Percentiles rank a stretch among this genome's conserved stretches.
These are phyloP conservation scores for Ursus arctos DNA, from an alignment of 2,113 vertebrate species.

Conservation along the genomic window DNA sequence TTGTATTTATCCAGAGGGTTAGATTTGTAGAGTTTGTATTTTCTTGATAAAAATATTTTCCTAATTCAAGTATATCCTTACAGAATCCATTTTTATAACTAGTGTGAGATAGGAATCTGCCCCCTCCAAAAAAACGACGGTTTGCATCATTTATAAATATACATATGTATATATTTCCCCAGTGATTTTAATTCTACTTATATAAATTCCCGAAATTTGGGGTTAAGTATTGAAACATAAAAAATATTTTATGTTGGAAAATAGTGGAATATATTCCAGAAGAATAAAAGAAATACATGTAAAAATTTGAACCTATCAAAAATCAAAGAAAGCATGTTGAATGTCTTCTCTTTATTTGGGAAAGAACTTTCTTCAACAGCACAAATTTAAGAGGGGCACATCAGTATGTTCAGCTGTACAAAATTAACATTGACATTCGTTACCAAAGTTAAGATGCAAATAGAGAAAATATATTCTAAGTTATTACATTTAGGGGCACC, in stretches of 20 bases:
- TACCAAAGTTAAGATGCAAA: not conserved
- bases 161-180: not conserved
- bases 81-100: constrained; percentile 46
- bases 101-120: not conserved
- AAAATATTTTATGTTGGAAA: constrained; percentile 23
- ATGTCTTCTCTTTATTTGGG: not conserved
- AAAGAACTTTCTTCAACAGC: not conserved
- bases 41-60: constrained; percentile 53
- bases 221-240: not conserved
- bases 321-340: not conserved
- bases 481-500: not conserved
- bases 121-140: not conserved
- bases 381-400: not conserved
- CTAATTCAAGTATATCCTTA: not conserved
- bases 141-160: not conserved
- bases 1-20: constrained; percentile 15
- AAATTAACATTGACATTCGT: not conserved
- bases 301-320: not conserved
- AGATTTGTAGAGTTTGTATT: not conserved
- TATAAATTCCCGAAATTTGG: not conserved
- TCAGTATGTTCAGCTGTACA: not conserved
- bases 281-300: not conserved
- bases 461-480: not conserved
- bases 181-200: not conserved
- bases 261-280: not conserved